Percentiles rank a stretch among this genome's conserved stretches.
phyloP scores from a whole-genome alignment of 2,113 vertebrate genomes.

The Cichladusa arquata region DNA sequence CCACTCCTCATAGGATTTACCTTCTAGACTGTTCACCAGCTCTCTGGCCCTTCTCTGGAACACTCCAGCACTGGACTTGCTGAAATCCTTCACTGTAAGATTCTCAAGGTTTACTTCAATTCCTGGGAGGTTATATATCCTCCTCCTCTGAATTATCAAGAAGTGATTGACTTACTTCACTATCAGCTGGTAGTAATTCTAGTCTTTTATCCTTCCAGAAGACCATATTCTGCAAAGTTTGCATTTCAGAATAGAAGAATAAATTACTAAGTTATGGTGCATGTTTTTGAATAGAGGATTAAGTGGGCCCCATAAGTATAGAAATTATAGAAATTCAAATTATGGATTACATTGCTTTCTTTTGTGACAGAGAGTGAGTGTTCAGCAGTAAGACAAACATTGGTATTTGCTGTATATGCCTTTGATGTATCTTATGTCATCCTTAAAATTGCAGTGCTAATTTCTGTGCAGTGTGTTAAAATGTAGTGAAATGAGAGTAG shows the following conservation, averaged over 20 bases:
- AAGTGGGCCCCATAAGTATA: not conserved
- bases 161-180: not conserved
- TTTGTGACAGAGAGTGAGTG: not conserved
- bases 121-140: not conserved
- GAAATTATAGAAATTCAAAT: not conserved
- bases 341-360: not conserved
- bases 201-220: not conserved
- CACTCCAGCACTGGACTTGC: not conserved
- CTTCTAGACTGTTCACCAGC: not conserved
- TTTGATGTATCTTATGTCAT: rapidly evolving
- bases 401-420: not conserved
- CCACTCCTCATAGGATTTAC: not conserved
- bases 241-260: not conserved
- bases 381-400: not conserved
- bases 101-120: not conserved
- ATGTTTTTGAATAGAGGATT: not conserved
- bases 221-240: not conserved
- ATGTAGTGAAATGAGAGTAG: not conserved
- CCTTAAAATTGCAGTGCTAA: not conserved
- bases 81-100: not conserved
- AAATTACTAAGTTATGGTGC: not conserved
- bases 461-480: not conserved
- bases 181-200: not conserved
- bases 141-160: not conserved
- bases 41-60: not conserved